These are phyloP conservation scores for Drosophila setifemur DNA, from an alignment of 1,140 invertebrate species.

Conservation along the genomic window DNA sequence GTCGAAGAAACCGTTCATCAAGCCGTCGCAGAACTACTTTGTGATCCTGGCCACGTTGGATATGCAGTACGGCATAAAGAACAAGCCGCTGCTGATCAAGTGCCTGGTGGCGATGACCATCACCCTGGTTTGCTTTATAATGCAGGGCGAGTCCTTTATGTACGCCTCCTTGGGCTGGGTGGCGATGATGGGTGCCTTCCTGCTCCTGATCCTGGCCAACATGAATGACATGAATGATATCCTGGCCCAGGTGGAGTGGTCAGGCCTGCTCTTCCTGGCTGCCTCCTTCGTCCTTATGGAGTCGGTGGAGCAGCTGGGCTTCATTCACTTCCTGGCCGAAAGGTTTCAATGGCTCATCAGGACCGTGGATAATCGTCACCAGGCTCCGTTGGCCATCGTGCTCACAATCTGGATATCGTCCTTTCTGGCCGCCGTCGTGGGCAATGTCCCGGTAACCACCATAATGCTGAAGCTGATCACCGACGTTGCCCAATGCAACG, in stretches of 20 bases:
- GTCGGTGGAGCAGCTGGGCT: conserved; percentile 86
- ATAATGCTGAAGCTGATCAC: conserved; percentile 90
- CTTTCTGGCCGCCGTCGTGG: conserved; percentile 89
- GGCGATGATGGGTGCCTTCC: conserved; percentile 85
- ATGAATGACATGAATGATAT: conserved; percentile 85
- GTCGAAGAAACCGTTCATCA: conserved; percentile 60
- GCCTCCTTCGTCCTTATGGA: conserved; percentile 91
- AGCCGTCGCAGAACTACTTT: conserved; percentile 84
- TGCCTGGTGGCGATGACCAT: conserved; percentile 84
- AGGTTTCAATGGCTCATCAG: not conserved
- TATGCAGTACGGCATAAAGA: conserved; percentile 76
- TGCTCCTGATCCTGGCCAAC: conserved; percentile 85
- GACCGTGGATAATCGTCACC: not conserved
- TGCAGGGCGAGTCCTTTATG: conserved; percentile 86
- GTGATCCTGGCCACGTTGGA: conserved; percentile 47
- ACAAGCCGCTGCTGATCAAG: conserved; percentile 86
- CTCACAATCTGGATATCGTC: conserved; percentile 89
- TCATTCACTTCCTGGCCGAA: conserved; percentile 86
- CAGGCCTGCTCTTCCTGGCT: conserved; percentile 90
- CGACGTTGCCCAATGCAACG: conserved; percentile 84
- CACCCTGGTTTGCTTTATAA: conserved; percentile 87
- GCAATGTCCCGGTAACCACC: conserved; percentile 91
- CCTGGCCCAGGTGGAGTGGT: conserved; percentile 88
- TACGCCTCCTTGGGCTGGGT: conserved; percentile 88
- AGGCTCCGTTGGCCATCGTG: conserved; percentile 48